Evolutionary conservation across 2,113 vertebrate species (phyloP), one percentile per base, ranked within the genome.

Genomic region (Psilopsiagon aymara): DNA sequence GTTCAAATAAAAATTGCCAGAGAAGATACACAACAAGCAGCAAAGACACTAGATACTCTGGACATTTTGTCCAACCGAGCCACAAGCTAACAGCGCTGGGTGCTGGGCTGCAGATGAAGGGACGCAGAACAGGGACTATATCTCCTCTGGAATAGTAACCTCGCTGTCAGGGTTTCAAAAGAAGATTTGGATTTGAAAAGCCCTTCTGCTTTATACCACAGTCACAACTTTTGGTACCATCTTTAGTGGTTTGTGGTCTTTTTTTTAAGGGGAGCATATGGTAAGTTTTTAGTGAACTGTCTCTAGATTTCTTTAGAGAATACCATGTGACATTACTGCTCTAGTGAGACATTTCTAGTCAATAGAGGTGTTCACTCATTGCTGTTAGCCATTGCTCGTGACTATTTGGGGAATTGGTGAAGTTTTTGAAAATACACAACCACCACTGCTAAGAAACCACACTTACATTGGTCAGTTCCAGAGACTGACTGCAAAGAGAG

Each of bases 1-100:
- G 28, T 80, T 87, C 46, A 87, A 91, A 94, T 53, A 94, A 92
- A 91, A 89, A 64, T 69, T 87, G 29, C 28, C 44, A 66, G 19
- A 2, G 11, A 71, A 29, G 43, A 86, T 57, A 31, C 39, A 86
- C 20, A 86, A 19, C 37, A 81, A 83, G 47, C 79, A 88, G 47
- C 21, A 88, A 75, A 53, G 41, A 86, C 14, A 0, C n/a, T 44
- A 25, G 23, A 28, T 73, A 27, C 60, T 84, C 57, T 89, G 62
- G 55, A 66, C 39, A 82, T 27, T 75, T 78, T 92, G 28, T 73
- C 41, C 28, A 85, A 16, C 18, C 15, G 52, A 79, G 27, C 23
- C 8, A 23, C 19, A 64, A 1, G 1, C 9, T 64, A 49, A 33
- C 17, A 35, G 15, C 46, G 17, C 20, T 69, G 37, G 15, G 24